Conservation (phyloP, 2,888 invertebrate species). For the Harmothoe impar region DNA sequence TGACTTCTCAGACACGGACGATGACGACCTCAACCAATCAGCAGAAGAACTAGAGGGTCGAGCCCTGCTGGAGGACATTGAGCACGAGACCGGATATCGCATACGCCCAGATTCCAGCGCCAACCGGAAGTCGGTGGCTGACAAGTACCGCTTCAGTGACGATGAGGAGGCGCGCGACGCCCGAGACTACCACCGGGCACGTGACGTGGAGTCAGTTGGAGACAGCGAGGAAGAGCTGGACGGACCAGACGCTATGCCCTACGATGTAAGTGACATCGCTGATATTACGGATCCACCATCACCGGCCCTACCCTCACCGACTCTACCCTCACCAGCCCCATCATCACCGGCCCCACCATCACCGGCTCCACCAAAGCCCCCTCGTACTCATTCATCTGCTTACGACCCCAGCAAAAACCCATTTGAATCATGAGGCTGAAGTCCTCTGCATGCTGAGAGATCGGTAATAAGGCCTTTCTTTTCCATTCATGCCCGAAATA, state of each 20-base stretch:
- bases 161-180: conserved; percentile 37
- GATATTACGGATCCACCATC: background rate
- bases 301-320: background rate
- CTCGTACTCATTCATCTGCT: background rate
- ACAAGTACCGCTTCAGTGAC: conserved; percentile 48
- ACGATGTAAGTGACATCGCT: conserved; percentile 28
- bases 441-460: too few species aligned
- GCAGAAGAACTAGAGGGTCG: background rate
- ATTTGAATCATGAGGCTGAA: background rate
- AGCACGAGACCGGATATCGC: conserved; percentile 31
- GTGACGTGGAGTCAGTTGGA: background rate
- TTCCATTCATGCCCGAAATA: too few species aligned
- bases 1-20: conserved; percentile 20
- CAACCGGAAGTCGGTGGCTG: background rate
- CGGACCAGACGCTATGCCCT: background rate
- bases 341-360: background rate
- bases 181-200: conserved; percentile 7
- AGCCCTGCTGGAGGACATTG: conserved; percentile 11
- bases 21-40: background rate
- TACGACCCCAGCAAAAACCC: background rate
- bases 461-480: too few species aligned
- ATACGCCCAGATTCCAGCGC: background rate
- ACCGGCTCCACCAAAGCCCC: background rate
- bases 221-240: conserved; percentile 50
- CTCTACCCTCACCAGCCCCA: background rate